Conservation (phyloP, 2,888 invertebrate genomes). For the Dysmachus trigonus region DNA sequence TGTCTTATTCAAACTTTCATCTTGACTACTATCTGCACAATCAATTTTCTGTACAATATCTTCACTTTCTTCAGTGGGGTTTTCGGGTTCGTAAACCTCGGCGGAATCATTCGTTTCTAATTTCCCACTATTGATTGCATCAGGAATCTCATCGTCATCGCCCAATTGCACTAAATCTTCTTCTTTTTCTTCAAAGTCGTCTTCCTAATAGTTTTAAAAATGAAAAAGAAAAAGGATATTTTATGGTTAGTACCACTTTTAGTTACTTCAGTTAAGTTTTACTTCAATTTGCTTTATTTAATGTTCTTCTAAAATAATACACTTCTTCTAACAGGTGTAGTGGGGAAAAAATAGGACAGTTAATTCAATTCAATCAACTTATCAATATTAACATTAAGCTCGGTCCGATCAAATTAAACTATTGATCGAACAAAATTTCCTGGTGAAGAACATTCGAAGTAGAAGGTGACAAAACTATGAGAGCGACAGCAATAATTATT, state of each 20-base stretch:
- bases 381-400: neutral
- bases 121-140: constrained; percentile 57
- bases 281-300: constrained; percentile 21
- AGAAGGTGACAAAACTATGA: neutral
- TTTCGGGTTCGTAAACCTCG: constrained; percentile 44
- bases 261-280: constrained; percentile 53
- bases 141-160: constrained; percentile 62
- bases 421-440: neutral
- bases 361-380: neutral
- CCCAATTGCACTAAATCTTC: constrained; percentile 65
- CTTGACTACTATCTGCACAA: constrained; percentile 44
- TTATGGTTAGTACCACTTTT: constrained; percentile 65
- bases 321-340: neutral
- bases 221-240: constrained; percentile 64
- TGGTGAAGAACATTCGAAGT: neutral
- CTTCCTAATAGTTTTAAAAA: constrained; percentile 64
- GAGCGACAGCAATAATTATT: neutral
- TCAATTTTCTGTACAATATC: constrained; percentile 52
- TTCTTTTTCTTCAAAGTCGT: constrained; percentile 61
- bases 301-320: neutral
- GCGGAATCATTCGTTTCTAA: constrained; percentile 17
- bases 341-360: neutral
- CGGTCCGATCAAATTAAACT: neutral
- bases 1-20: constrained; percentile 10
- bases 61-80: constrained; percentile 42